Conservation (phyloP, 2,888 invertebrate species). For the Halocaridina rubra region DNA sequence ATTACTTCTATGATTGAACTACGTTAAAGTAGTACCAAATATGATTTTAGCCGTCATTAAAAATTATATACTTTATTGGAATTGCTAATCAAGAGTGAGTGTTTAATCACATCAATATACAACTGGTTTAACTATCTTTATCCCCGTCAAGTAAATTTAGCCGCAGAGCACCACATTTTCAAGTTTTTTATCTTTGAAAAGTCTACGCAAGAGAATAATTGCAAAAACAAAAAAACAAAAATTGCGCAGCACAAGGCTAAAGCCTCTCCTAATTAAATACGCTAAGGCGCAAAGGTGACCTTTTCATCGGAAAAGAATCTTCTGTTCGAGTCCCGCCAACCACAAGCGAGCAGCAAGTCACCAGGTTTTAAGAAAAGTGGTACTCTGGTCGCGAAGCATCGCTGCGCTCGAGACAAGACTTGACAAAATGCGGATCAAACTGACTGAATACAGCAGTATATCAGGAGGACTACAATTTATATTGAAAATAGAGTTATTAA, state of each 20-base stretch:
- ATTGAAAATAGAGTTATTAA: no score
- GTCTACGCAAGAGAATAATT: neutral
- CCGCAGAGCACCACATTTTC: conserved; percentile 32
- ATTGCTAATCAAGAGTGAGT: no score
- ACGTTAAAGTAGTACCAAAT: no score
- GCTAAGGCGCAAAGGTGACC: conserved; percentile 23
- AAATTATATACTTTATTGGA: no score
- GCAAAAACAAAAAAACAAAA: no score
- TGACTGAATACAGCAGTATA: no score
- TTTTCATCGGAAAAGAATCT: conserved; percentile 9
- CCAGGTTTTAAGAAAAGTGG: neutral
- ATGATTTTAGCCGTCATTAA: no score
- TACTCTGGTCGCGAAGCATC: conserved; percentile 24
- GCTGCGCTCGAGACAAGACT: conserved; percentile 37
- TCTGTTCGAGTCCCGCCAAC: conserved; percentile 21
- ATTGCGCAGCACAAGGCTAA: neutral
- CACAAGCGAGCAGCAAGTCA: conserved; percentile 10
- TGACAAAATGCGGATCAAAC: conserved; percentile 39
- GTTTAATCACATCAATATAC: no score
- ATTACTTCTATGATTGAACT: no score
- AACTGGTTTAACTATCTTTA: neutral
- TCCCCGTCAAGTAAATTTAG: neutral
- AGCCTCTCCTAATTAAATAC: neutral
- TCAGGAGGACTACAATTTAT: no score
- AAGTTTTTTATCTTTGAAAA: neutral